These are phyloP conservation scores for Pelmatolapia mariae DNA, from an alignment of 2,113 vertebrate species.

Conservation along the genomic window DNA sequence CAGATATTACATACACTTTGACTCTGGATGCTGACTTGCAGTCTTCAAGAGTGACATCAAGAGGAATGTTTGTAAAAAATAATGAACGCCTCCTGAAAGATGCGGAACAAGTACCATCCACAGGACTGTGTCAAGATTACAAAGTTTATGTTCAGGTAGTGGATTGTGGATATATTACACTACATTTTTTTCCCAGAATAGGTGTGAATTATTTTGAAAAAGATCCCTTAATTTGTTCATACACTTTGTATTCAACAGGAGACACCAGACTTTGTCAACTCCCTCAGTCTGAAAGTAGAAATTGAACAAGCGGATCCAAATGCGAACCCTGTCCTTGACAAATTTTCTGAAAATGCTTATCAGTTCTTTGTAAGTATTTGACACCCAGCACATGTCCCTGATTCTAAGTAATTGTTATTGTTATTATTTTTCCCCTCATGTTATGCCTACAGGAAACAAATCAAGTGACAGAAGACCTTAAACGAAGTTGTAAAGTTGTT, in stretches of 20 bases:
- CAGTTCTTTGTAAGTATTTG: slow-evolving; percentile 82
- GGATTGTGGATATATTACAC: not conserved
- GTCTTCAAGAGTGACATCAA: slow-evolving; percentile 79
- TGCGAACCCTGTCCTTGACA: slow-evolving; percentile 81
- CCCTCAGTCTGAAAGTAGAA: slow-evolving; percentile 81
- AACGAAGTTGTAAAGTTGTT: not conserved
- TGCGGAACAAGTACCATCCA: slow-evolving; percentile 41
- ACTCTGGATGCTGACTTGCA: slow-evolving; percentile 83
- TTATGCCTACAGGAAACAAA: not conserved
- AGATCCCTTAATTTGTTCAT: not conserved
- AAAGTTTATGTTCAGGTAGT: slow-evolving; percentile 81
- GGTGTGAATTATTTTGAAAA: not conserved
- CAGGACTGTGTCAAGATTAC: slow-evolving; percentile 61
- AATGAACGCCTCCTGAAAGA: slow-evolving; percentile 77
- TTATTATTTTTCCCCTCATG: not conserved
- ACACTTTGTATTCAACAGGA: slow-evolving; percentile 63
- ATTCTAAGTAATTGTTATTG: not conserved
- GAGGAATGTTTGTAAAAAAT: slow-evolving; percentile 83
- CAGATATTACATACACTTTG: slow-evolving; percentile 78
- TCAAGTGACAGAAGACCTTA: not conserved
- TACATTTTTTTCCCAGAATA: not conserved
- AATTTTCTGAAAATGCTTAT: slow-evolving; percentile 70
- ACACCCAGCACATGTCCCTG: rapidly evolving
- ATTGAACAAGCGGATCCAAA: slow-evolving; percentile 70
- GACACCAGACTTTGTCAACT: slow-evolving; percentile 79